phyloP scores from a whole-genome alignment of 2,113 vertebrate genomes.

The Colistium nudipinnis region DNA sequence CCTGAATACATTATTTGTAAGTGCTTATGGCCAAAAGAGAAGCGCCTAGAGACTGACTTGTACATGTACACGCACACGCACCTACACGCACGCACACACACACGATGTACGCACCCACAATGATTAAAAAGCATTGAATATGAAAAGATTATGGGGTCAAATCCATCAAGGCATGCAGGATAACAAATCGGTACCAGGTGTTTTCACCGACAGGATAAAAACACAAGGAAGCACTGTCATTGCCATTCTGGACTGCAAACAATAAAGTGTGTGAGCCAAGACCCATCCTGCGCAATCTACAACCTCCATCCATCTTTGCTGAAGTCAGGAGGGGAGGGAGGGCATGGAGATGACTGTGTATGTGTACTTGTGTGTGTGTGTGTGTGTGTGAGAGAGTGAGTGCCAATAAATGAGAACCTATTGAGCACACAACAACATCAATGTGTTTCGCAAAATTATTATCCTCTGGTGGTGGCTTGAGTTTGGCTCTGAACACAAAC shows the following conservation, averaged over 20 bases:
- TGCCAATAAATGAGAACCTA: conserved; percentile 30
- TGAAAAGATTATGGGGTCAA: background rate
- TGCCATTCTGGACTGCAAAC: conserved; percentile 21
- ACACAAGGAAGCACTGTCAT: conserved; percentile 36
- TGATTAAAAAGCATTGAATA: conserved; percentile 3
- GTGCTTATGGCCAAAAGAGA: conserved; percentile 39
- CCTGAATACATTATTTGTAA: conserved; percentile 28
- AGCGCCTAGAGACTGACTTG: conserved; percentile 44
- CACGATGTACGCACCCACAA: conserved; percentile 19
- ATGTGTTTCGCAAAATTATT: conserved; percentile 35
- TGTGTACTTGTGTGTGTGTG: background rate
- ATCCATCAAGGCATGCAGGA: background rate
- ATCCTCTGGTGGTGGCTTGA: conserved; percentile 18
- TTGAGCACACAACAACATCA: conserved; percentile 26
- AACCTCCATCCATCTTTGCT: conserved; percentile 36
- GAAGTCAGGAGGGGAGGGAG: conserved; percentile 17
- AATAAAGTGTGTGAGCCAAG: conserved; percentile 32
- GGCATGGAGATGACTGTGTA: conserved; percentile 2
- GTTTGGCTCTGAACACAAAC: conserved; percentile 53
- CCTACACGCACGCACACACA: conserved; percentile 2
- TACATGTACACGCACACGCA: conserved; percentile 25
- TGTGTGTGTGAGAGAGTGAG: background rate
- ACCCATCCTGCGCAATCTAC: conserved; percentile 28
- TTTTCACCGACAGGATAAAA: conserved; percentile 28
- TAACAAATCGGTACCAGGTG: background rate